Base-by-base conservation (phyloP, 2,888 invertebrate genomes). In the Podabrus alpinus region DNA sequence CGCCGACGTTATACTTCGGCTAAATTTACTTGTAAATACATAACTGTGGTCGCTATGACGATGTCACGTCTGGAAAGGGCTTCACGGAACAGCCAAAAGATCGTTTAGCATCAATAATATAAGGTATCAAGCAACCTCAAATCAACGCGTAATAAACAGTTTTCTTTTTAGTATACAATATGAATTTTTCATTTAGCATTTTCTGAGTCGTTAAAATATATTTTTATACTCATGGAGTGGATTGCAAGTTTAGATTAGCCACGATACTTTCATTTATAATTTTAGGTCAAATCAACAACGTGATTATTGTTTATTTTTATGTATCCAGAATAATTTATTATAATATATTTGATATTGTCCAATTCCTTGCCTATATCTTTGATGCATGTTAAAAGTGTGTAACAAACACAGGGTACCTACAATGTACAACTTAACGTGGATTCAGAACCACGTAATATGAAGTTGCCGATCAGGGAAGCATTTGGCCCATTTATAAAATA, bases 21-120 rank as follows among this genome's bases (percentile, higher is more conserved):
- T 68, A 69, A 69, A 73, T 69, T 73, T 73, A 73, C 69, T 73
- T 70, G 72, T 72, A 75, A 75, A 73, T 75, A 75, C 64, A 73
- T 72, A 59, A 71, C 64, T 69, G 66, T 16, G 66, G 75, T 73
- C 72, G 66, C 69, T 69, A 68, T 73, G 75, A 69, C 45, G 67
- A 69, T 64, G 62, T 69, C 72, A 72, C 72, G 75, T 69, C 66
- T 70, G 66, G 15, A 61, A 59, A 68, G 61, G 72, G 25, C 59
- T 66, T 60, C 25, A 17, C 59, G 60, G 17, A 45, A 45, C 71
- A 66, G 25, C 70, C 64, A 71, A 75, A 72, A 77, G 70, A 29
- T 45, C 69, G 68, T 21, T 21, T 68, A 24, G 25, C 25, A 61
- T 69, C 69, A 61, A n/a, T 25, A 25, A 61, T 60, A 24, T 60